Conservation (phyloP, 37 sponge, comb jelly and placozoan species). For the Crambe crambe region DNA sequence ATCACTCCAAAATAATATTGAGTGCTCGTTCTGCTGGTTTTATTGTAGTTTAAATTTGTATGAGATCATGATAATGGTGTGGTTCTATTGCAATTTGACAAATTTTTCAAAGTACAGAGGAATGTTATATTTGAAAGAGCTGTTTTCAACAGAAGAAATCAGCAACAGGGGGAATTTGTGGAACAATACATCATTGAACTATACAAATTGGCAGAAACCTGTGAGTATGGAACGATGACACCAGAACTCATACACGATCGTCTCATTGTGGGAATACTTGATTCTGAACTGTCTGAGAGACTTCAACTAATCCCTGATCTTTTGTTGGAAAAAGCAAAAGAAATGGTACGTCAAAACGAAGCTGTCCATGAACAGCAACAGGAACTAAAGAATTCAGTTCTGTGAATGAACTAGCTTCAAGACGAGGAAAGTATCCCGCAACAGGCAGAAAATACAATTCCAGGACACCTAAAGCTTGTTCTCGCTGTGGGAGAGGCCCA, state of each 20-base stretch:
- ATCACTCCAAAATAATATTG: not conserved
- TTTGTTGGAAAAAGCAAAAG: slow-evolving; percentile 16
- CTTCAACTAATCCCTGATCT: slow-evolving; percentile 23
- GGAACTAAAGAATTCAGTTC: not conserved
- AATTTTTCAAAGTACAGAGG: slow-evolving; percentile 8
- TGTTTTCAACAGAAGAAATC: slow-evolving; percentile 6
- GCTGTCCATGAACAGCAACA: slow-evolving; percentile 14
- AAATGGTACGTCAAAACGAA: slow-evolving; percentile 8
- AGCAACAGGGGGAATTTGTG: not conserved
- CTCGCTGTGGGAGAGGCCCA: not conserved
- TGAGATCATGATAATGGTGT: too few species aligned
- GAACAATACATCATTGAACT: slow-evolving; percentile 16
- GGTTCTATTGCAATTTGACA: not conserved
- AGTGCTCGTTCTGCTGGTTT: too few species aligned
- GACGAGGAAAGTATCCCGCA: not conserved
- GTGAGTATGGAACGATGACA: not conserved
- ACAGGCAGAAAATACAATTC: not conserved
- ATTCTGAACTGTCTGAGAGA: not conserved
- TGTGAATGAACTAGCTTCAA: not conserved
- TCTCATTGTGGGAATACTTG: not conserved
- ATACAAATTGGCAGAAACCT: slow-evolving; percentile 9
- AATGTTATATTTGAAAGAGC: slow-evolving; percentile 19
- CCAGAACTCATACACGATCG: slow-evolving; percentile 13
- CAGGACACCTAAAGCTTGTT: not conserved
- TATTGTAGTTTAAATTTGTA: too few species aligned